Evolutionary conservation across 2,113 vertebrate genomes (phyloP), one percentile per base, ranked within the genome.

Genomic region (Meriones unguiculatus): DNA sequence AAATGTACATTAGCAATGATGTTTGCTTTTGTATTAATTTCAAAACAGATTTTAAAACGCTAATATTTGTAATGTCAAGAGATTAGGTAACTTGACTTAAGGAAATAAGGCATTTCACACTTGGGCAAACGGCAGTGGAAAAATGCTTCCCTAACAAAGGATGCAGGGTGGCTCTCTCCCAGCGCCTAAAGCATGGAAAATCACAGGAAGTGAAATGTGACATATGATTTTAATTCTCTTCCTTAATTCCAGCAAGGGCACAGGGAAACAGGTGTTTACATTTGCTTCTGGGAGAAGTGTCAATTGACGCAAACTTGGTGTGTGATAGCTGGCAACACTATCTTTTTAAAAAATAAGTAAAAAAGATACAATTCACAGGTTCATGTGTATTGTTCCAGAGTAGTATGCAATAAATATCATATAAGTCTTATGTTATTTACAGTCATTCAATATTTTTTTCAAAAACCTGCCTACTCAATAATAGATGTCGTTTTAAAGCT

Each of bases 21-120:
- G 97, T 97, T 96, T 97, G 96, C 95, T 85, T 97, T 97, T 95
- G 96, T 97, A 94, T 98, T 98, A 95, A 97, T 97, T 97, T 97
- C 96, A 93, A 97, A 97, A 97, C 93, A 97, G 94, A 78, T 94
- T 97, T 97, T 93, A 84, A 96, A 91, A 96, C 52, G 93, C 95
- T 95, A 96, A 95, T 95, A 95, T 97, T 95, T 97, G 91, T 91
- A 91, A 96, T 88, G 89, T 94, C 69, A 93, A 77, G 92, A 96
- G 95, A 97, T 96, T 94, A 93, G 91, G 88, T 91, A 93, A 86
- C 94, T 95, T 97, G 91, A 95, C 85, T 95, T 95, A 94, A 96
- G 94, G 95, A 97, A 96, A 97, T 89, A 30, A 46, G 87, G 92
- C 89, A 88, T 98, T 97, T 98, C 95, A 93, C 93, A 91, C 96